Percentiles rank a stretch among this genome's conserved stretches.
These are phyloP conservation scores for Sylvietta virens DNA, from an alignment of 2,113 vertebrate species.

Conservation along the genomic window DNA sequence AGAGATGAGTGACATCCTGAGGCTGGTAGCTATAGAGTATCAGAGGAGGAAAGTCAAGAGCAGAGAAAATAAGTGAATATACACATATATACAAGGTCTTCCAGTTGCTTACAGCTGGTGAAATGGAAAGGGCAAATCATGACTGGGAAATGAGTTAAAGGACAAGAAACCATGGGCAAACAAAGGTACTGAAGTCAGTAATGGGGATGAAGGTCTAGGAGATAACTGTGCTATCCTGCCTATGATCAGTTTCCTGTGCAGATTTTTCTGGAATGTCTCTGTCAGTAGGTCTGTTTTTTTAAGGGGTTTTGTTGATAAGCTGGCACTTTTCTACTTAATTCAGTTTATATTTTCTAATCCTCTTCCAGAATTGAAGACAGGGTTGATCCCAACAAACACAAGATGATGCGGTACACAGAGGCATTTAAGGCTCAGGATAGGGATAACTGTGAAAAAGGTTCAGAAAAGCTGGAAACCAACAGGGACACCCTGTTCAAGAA, in stretches of 20 bases:
- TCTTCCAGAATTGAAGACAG: slow-evolving; percentile 84
- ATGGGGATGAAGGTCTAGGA: neutral
- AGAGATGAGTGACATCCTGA: neutral
- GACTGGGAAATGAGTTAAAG: neutral
- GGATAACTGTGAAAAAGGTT: slow-evolving; percentile 41
- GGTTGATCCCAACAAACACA: slow-evolving; percentile 76
- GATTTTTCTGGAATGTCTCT: neutral
- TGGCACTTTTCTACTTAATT: neutral
- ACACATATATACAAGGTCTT: neutral
- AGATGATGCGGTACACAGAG: slow-evolving; percentile 79
- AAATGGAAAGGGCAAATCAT: neutral
- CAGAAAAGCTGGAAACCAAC: slow-evolving; percentile 29
- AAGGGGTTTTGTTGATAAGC: neutral
- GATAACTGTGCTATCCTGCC: neutral
- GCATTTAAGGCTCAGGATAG: slow-evolving; percentile 77
- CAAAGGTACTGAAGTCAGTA: neutral
- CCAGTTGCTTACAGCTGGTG: neutral
- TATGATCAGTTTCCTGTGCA: neutral
- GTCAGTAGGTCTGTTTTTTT: neutral
- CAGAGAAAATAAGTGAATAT: neutral
- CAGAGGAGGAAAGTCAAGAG: neutral
- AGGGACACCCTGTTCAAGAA: neutral
- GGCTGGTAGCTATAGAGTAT: neutral
- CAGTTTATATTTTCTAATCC: neutral
- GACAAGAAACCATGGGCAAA: neutral